Conservation (phyloP, 2,797 vertebrate species). For the Myotis daubentonii region DNA sequence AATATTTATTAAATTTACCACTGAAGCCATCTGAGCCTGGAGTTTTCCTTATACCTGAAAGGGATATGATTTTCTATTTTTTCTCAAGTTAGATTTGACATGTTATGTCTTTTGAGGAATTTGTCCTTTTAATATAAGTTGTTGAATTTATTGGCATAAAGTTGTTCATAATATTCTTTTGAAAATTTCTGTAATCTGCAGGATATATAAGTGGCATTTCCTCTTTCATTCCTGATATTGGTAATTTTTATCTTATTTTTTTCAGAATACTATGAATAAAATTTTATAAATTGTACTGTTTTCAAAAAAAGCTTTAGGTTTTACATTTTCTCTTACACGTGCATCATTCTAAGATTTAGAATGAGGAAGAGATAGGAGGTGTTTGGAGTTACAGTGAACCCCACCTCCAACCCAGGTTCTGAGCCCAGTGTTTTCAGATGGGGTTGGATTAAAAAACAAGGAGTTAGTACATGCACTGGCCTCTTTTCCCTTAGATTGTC, state of each 20-base stretch:
- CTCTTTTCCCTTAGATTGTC: neutral
- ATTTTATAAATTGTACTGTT: neutral
- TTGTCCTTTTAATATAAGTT: neutral
- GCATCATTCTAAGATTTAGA: neutral
- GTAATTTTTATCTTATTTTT: neutral
- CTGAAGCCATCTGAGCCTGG: neutral
- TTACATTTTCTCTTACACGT: neutral
- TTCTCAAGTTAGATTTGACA: neutral
- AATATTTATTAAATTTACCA: neutral
- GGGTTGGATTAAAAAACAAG: neutral
- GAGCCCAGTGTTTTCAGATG: neutral
- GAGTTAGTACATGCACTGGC: neutral
- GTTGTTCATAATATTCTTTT: neutral
- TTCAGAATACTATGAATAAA: neutral
- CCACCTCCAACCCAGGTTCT: neutral
- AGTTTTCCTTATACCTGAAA: neutral
- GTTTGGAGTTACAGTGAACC: neutral
- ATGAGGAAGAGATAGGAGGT: neutral
- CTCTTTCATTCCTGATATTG: neutral
- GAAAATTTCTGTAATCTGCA: neutral
- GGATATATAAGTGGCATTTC: neutral
- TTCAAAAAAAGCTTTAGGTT: neutral
- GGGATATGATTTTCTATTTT: neutral
- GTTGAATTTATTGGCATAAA: neutral
- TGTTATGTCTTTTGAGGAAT: neutral